Conservation (phyloP, 2,113 vertebrate species). For the Lophochroa leadbeateri region DNA sequence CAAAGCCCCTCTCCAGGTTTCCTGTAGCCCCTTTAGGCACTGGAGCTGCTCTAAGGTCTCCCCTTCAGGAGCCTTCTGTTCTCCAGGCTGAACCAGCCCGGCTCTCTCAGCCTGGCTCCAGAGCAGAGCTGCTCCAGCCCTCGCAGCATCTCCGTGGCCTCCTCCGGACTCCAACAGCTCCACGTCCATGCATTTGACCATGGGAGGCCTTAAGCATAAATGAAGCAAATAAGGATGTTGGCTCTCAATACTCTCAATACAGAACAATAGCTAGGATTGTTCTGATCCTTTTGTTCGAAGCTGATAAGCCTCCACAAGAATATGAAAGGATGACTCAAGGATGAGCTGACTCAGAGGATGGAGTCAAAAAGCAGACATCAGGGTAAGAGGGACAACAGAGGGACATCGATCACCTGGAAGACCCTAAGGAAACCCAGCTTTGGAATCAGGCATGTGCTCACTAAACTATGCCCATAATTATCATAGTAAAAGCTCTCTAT, state of each 20-base stretch:
- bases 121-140: not conserved
- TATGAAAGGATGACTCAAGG: not conserved
- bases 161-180: not conserved
- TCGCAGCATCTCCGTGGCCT: not conserved
- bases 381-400: not conserved
- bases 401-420: not conserved
- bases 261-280: not conserved
- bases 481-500: not conserved
- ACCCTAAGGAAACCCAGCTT: not conserved
- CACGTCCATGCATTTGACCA: not conserved
- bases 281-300: not conserved
- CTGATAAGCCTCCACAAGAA: not conserved
- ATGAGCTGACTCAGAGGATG: not conserved
- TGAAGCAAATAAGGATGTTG: not conserved
- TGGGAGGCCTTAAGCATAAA: not conserved
- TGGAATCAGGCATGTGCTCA: not conserved
- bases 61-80: too few relatives aligned
- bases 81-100: not conserved
- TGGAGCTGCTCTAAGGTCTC: too few relatives aligned
- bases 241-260: not conserved
- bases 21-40: too few relatives aligned
- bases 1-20: too few relatives aligned
- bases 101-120: not conserved
- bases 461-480: not conserved
- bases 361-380: not conserved